Base-by-base conservation (phyloP, 2,797 vertebrate species). In the Discoglossus pictus region DNA sequence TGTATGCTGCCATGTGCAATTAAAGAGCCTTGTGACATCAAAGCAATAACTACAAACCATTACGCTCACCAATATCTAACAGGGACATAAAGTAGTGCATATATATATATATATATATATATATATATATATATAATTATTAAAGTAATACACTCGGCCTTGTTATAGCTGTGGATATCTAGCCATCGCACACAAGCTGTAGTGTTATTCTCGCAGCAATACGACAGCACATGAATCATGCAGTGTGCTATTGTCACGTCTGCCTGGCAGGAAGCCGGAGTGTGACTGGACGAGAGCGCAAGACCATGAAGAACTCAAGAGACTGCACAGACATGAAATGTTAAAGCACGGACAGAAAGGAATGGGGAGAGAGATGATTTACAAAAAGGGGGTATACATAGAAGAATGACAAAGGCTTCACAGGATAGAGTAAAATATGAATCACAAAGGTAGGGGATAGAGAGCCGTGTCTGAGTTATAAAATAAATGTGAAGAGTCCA, bases 401-500 rank as follows among this genome's bases (percentile, higher is more conserved):
- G 27, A 31, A n/a, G 27, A 31, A 8, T 4, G 27, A 31, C 4
- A 51, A 27, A 10, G 2, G 10, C 7, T 10, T 55, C 13, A 9
- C 52, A 13, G 21, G 23, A 34, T 25, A 66, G 17, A 8, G 4
- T 3, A 34, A 4, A 48, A 11, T 16, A 24, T 43, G 5, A 51
- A 13, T 17, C 2, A 2, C 9, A 27, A 31, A 39, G 18, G 31
- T 8, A 17, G 16, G 7, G 4, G 10, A 39, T 4, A 48, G 48
- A 25, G 23, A 38, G 35, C 2, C 34, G 24, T 25, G 44, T 61
- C 43, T 55, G 47, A 59, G 52, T 39, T n/a, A 34, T 23, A 12
- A 51, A 38, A 64, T 50, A 35, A 70, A 63, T 34, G 42, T 24
- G 47, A 35, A 70, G 51, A 50, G 42, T n/a, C 16, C 44, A 27